Evolutionary conservation across 2,888 invertebrate genomes (phyloP), one percentile per base, ranked within the genome.

Genomic region (Habrosyne pyritoides): DNA sequence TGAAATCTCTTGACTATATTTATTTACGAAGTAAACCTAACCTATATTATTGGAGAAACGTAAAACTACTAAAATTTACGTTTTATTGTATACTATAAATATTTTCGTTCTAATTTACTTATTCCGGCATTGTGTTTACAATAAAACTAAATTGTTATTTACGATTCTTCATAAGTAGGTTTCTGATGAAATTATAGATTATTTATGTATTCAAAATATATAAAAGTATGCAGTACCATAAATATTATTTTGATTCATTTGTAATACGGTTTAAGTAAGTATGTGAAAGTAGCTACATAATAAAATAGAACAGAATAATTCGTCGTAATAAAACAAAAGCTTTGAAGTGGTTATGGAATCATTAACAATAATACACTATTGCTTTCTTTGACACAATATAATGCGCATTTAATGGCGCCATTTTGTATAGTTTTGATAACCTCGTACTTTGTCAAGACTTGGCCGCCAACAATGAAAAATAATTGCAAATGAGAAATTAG

Each of bases 91-190:
- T 10, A 30, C 28, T 28, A 50, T 50, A 50, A 50, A 50, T 50
- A 50, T 28, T 50, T 14, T 50, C 50, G 50, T 50, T 50, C 28
- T 21, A 50, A 21, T 50, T 30, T 18, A 18, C 18, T 50, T 50
- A 28, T 48, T 48, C 48, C 48, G 48, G 48, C 48, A 48, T 14
- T 12, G 14, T 28, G 50, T 50, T 50, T 50, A 50, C 28, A 50
- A 21, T 28, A 28, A 28, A 28, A 21, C 14, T 50, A 28, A 50
- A 49, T 26, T 30, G 21, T 28, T 50, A 50, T 28, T 14, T 50
- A 50, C 21, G 50, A 28, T 50, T 50, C 28, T 24, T 26, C 24
- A 18, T n/a, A 49, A 24, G 24, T 26, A 49, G 18, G 50, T 50
- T 50, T 21, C 10, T 12, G 50, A 6, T 21, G 4, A 50, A 21